Base-by-base conservation (phyloP, 2,888 invertebrate species). In the Parnassius mnemosyne region DNA sequence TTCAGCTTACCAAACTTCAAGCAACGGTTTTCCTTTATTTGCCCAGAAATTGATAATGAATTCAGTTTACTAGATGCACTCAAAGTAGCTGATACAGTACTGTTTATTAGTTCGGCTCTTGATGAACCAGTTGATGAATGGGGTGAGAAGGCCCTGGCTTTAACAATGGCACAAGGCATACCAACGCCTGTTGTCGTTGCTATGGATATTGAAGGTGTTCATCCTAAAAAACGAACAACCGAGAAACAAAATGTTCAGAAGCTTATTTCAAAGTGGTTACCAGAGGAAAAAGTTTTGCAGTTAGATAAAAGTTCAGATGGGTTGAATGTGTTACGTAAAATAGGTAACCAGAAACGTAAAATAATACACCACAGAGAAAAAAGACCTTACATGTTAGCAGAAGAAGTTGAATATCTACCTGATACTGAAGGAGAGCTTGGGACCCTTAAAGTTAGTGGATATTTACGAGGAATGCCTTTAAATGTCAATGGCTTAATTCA, bases 401-500 rank as follows among this genome's bases (percentile, higher is more conserved):
- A 99, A 82, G 89, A 94, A 65, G 88, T 96, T 9, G 94, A 95
- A 71, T 97, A 94, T 84, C 78, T 92, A 11, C 84, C 93, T 5
- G 81, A 89, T 67, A 72, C 73, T 65, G 83, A 88, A 63, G 81
- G 86, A 12, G 85, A 92, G 0, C 78, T 80, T 68, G 97, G 97
- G 10, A 94, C 93, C 13, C 86, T 98, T 44, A 95, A 96, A 85
- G 92, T 99, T 1, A 95, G 95, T 55, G 99, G 99, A 1, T 98
- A 96, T 83, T 83, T 99, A 57, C 93, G 97, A 71, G 97, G 98
- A 0, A 93, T 94, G 76, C 92, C 95, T 3, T 84, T 99, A 58
- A 96, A 96, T 78, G 98, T 97, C 0, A 98, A 99, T 86, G 93
- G 95, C 66, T 91, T 99, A 60, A 93, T 99, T 34, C 98, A 99